phyloP scores from a whole-genome alignment of 2,113 vertebrate genomes.

The Leucoraja erinaceus region DNA sequence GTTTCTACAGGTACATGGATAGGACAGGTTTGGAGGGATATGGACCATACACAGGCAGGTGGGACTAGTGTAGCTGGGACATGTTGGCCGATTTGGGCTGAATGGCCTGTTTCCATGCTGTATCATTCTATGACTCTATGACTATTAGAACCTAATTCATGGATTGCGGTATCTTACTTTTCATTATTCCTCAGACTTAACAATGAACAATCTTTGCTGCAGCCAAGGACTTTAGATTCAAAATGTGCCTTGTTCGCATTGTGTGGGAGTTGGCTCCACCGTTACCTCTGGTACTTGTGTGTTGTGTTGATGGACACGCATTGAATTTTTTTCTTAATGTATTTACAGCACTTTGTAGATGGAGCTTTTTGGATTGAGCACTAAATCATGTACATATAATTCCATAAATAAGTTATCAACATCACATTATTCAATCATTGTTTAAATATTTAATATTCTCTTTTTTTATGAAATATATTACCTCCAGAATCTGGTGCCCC shows the following conservation, averaged over 20 bases:
- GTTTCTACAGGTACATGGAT: no score
- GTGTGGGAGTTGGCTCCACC: not conserved
- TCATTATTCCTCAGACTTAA: not conserved
- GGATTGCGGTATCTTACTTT: not conserved
- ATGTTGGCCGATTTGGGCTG: no score
- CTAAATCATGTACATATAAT: not conserved
- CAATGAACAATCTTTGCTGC: not conserved
- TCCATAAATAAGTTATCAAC: conserved; percentile 21
- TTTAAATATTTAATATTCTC: conserved; percentile 22
- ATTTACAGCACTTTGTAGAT: not conserved
- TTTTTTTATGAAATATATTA: conserved; percentile 20
- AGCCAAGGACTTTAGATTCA: not conserved
- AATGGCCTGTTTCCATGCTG: no score
- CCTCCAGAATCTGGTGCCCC: not conserved
- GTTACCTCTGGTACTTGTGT: not conserved
- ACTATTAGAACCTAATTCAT: not conserved
- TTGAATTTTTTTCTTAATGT: conserved; percentile 7
- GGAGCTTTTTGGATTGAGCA: conserved; percentile 5
- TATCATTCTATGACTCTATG: no score
- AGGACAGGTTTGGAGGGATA: no score
- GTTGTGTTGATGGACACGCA: not conserved
- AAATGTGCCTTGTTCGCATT: not conserved
- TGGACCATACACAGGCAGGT: no score
- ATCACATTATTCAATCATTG: conserved; percentile 1
- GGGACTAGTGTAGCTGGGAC: no score